phyloP scores from a whole-genome alignment of 2,113 vertebrate species.

The Paradoxurus hermaphroditus region DNA sequence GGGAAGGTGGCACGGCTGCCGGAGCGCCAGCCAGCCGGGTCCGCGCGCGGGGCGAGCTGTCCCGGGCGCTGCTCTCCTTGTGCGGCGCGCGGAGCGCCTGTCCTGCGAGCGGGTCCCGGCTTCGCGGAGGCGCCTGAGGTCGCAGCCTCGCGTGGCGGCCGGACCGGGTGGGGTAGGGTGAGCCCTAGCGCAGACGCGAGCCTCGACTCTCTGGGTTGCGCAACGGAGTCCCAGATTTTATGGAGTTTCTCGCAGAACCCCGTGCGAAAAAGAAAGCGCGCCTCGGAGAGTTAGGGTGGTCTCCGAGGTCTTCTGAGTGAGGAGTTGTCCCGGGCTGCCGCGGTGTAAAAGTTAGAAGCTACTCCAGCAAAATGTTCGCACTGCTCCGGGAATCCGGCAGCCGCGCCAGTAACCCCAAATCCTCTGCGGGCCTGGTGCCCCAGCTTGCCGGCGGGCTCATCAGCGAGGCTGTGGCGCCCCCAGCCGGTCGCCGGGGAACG shows the following conservation, averaged over 20 bases:
- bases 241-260: not conserved
- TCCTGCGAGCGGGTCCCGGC: not conserved
- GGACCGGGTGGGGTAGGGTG: not conserved
- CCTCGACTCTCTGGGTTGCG: constrained; percentile 63
- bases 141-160: not conserved
- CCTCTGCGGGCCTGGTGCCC: rapidly evolving
- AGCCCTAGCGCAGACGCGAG: not conserved
- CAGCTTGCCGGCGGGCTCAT: not conserved
- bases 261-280: not conserved
- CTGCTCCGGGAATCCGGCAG: not conserved
- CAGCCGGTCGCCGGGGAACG: not conserved
- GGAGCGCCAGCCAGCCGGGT: not conserved
- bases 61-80: not conserved
- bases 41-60: not conserved
- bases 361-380: not conserved
- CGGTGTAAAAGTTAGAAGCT: constrained; percentile 64
- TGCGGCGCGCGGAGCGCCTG: not conserved
- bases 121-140: not conserved
- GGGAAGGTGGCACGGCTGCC: not conserved
- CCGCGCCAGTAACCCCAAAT: not conserved
- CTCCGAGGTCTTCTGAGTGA: constrained; percentile 76
- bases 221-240: constrained; percentile 79
- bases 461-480: constrained; percentile 31
- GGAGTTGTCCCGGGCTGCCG: constrained; percentile 73
- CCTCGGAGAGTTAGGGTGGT: constrained; percentile 61